Evolutionary conservation across 1,140 invertebrate genomes (phyloP), one percentile per base, ranked within the genome.

Genomic region (Frieseomelitta varia): DNA sequence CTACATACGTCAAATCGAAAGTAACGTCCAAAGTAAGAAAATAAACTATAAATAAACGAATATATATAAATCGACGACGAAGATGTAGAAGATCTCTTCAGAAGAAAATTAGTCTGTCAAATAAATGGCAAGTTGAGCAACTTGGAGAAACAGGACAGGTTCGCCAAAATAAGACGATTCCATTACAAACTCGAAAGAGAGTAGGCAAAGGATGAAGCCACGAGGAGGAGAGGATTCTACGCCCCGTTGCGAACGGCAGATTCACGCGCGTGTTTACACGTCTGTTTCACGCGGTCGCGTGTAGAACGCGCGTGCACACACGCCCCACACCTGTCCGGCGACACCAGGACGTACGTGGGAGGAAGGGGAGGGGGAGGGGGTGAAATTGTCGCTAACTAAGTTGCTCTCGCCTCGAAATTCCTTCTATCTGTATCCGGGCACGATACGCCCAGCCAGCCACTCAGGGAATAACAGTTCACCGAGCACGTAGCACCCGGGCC

Each of bases 311-410:
- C 56, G 63, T 85, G 58, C 69, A 80, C 80, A 82, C 63, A 81
- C 80, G 71, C 69, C 69, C 69, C 81, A 82, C 87, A 88, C 85
- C 81, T 90, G 85, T 82, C 78, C 81, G 47, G 27, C 73, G 39
- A 47, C 58, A 47, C 51, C 79, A 74, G 30, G 68, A 85, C 67
- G 79, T 58, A 73, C 71, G 78, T 30, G 30, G 30, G 30, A 2
- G 30, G 30, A 2, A 2, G 30, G 30, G 27, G 30, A 30, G 30
- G 30, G 27, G 81, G 73, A 73, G 65, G 39, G 6, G 27, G 83
- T 73, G 74, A 61, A 69, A 86, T 83, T 87, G 88, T 89, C 89
- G 87, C 91, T 92, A 91, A 93, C 90, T 89, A 91, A 91, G 87
- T 91, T 88, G 91, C 90, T 87, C 89, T 84, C 84, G 87, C 87